Percentiles rank a stretch among this genome's conserved stretches.
Conservation (phyloP, 2,113 vertebrate genomes). For the Platysternon megacephalum region DNA sequence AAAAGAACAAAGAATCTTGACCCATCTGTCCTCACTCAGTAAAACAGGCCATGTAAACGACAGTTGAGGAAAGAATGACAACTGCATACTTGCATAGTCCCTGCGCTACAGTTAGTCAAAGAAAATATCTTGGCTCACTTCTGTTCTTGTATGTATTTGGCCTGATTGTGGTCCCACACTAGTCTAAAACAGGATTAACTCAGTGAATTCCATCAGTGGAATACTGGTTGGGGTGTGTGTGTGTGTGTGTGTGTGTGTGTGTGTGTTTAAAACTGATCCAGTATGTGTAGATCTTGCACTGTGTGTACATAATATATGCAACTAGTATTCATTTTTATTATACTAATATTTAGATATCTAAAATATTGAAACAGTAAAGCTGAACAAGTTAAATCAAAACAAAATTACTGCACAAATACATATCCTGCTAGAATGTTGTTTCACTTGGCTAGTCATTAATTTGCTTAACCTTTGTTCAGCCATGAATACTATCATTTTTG, state of each 20-base stretch:
- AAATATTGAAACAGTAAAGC: neutral
- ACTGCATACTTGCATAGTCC: too few species aligned
- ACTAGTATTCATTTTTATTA: neutral
- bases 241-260: neutral
- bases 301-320: neutral
- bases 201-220: neutral
- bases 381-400: neutral
- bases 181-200: neutral
- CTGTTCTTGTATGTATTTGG: neutral
- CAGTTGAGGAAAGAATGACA: neutral
- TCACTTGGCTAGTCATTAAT: constrained; percentile 42
- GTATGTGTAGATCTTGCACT: neutral
- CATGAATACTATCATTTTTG: neutral
- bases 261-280: neutral
- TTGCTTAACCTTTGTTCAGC: constrained; percentile 2
- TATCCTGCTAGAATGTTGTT: too few species aligned
- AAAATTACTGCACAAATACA: too few species aligned
- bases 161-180: neutral
- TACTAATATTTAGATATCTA: neutral
- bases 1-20: neutral
- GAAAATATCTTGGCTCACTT: neutral
- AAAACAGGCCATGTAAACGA: neutral
- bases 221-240: neutral
- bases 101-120: neutral
- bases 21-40: neutral